Base-by-base conservation (phyloP, 2,113 vertebrate genomes). In the Oceanodroma tethys region DNA sequence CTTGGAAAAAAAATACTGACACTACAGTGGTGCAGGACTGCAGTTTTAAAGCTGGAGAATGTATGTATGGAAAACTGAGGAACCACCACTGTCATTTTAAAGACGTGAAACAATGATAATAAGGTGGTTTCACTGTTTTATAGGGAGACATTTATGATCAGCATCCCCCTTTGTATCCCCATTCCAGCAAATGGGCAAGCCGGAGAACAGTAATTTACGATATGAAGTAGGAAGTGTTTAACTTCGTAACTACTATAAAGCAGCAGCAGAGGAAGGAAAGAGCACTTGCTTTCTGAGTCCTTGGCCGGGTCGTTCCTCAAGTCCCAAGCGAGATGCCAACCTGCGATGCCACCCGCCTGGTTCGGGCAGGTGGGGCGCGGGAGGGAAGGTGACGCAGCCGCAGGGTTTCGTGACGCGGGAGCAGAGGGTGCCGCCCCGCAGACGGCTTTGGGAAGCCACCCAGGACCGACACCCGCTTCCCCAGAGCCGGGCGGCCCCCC, bases 11-110 rank as follows among this genome's bases (percentile, higher is more conserved):
- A 80, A 55, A 27, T 26, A 27, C 17, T 27, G 13, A 56, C 6
- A 2, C 34, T 23, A 13, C 16, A 22, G 25, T 4, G 8, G 4
- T n/a, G 30, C 0, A 0, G 18, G 25, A 36, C 40, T 40, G 26
- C 1, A 1, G 13, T 26, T 73, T 78, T 66, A 38, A 55, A 74
- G 45, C 6, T 45, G 22, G 63, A 13, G 48, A 73, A 81, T 0
- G 0, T 13, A 19, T 2, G 10, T 11, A 8, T 5, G 27, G 63
- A 36, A 85, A 92, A 34, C 56, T 29, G 40, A 60, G 25, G 48
- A 52, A 11, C 4, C 4, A 56, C 23, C 36, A 9, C 22, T 22
- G 16, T 10, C 0, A 9, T 34, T 48, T 73, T 52, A 43, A 56
- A 88, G 30, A 9, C 15, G 20, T 22, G 19, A 80, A 60, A 38